Conservation (phyloP, 1,140 invertebrate species). For the Vollenhovia emeryi region DNA sequence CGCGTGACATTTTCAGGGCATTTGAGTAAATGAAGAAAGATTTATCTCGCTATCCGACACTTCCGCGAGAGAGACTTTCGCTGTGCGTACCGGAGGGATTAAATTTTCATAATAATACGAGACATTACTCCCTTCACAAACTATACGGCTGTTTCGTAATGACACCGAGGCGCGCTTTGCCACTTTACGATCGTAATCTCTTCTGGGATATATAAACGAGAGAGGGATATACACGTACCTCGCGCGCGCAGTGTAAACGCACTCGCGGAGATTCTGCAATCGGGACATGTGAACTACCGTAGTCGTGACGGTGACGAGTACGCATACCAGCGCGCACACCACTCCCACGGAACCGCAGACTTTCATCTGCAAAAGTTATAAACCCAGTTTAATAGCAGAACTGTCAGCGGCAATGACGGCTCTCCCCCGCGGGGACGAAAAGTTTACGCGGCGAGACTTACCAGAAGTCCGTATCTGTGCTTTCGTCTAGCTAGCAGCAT, state of each 20-base stretch:
- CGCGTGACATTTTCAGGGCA: neutral
- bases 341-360: constrained; percentile 93
- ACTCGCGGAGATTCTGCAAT: constrained; percentile 93
- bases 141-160: neutral
- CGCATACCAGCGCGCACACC: constrained; percentile 93
- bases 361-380: constrained; percentile 90
- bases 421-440: constrained; percentile 6
- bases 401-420: constrained; percentile 4
- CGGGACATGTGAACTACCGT: constrained; percentile 97
- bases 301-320: constrained; percentile 95
- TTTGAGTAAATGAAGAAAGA: neutral
- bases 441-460: constrained; percentile 84
- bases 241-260: constrained; percentile 90
- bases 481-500: constrained; percentile 93
- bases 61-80: neutral
- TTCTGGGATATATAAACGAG: neutral
- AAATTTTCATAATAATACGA: neutral
- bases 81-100: neutral
- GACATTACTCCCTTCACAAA: neutral
- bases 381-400: constrained; percentile 60
- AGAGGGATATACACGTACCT: constrained; percentile 74
- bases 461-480: constrained; percentile 94
- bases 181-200: neutral
- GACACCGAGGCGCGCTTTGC: neutral
- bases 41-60: no score